phyloP scores from a whole-genome alignment of 2,113 vertebrate genomes.

The Vidua chalybeata region DNA sequence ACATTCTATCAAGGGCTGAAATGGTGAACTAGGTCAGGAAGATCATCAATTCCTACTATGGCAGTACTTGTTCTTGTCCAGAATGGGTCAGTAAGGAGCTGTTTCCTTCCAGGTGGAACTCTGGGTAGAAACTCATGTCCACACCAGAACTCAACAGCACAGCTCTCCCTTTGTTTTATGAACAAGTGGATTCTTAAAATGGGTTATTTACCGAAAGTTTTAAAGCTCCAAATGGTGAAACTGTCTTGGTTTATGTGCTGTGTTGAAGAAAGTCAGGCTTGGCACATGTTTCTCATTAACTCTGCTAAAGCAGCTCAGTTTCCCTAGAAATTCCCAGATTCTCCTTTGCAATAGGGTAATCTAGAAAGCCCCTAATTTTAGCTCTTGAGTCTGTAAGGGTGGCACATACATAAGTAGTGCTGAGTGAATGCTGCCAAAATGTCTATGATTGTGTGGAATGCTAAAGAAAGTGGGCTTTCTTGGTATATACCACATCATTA shows the following conservation, averaged over 20 bases:
- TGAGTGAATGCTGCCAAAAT: constrained; percentile 36
- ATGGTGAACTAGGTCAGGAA: neutral
- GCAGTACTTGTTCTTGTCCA: neutral
- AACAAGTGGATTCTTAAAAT: neutral
- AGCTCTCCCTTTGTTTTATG: neutral
- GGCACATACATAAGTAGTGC: constrained; percentile 8
- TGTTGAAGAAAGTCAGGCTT: constrained; percentile 27
- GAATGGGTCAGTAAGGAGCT: neutral
- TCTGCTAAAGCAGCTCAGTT: constrained; percentile 23
- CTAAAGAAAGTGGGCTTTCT: constrained; percentile 14
- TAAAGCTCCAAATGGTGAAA: constrained; percentile 3
- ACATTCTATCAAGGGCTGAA: neutral
- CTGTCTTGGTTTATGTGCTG: neutral
- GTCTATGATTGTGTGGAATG: neutral
- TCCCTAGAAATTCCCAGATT: constrained; percentile 43
- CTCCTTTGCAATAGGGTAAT: constrained; percentile 14
- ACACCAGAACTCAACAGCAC: neutral
- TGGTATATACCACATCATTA: neutral
- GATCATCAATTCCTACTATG: neutral
- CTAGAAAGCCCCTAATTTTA: constrained; percentile 46
- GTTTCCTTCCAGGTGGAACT: neutral
- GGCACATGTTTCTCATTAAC: constrained; percentile 57
- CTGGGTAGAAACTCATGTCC: neutral
- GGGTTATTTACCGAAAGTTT: neutral
- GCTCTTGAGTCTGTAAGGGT: constrained; percentile 31